These are phyloP conservation scores for Micromussa lordhowensis DNA, from an alignment of 92 coral and sea anemone species.

Conservation along the genomic window DNA sequence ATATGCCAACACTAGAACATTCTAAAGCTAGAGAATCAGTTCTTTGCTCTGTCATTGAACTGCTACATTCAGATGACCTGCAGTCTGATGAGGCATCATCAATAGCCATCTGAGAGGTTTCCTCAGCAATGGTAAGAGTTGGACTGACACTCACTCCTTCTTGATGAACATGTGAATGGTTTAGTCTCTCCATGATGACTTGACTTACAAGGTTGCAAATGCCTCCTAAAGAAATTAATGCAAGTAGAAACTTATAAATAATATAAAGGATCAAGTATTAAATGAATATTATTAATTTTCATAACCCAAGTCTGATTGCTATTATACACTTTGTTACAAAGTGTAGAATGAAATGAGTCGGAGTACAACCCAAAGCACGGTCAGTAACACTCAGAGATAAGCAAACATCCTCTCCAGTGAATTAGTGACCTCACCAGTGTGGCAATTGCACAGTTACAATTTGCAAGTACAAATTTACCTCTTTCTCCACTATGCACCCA, in stretches of 20 bases:
- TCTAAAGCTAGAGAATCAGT: background rate
- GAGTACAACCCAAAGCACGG: background rate
- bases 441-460: too few relatives aligned
- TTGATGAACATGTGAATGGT: constrained; percentile 9
- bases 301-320: background rate
- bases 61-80: constrained; percentile 33
- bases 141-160: constrained; percentile 27
- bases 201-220: constrained; percentile 72
- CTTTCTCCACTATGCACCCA: too few relatives aligned
- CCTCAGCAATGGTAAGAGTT: constrained; percentile 72
- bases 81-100: constrained; percentile 49
- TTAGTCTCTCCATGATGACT: constrained; percentile 75
- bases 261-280: background rate
- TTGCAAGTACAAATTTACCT: too few relatives aligned
- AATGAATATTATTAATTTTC: background rate
- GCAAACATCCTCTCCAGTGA: too few relatives aligned
- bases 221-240: constrained; percentile 47
- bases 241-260: background rate
- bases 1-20: background rate
- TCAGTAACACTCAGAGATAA: too few relatives aligned
- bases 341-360: background rate
- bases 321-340: background rate
- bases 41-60: constrained; percentile 7
- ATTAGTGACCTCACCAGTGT: too few relatives aligned
- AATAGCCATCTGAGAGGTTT: constrained; percentile 77